A percentile compares a stretch with the other conserved stretches of the same genome.
phyloP scores from a whole-genome alignment of 2,797 vertebrate genomes.

The Acrossocheilus fasciatus region DNA sequence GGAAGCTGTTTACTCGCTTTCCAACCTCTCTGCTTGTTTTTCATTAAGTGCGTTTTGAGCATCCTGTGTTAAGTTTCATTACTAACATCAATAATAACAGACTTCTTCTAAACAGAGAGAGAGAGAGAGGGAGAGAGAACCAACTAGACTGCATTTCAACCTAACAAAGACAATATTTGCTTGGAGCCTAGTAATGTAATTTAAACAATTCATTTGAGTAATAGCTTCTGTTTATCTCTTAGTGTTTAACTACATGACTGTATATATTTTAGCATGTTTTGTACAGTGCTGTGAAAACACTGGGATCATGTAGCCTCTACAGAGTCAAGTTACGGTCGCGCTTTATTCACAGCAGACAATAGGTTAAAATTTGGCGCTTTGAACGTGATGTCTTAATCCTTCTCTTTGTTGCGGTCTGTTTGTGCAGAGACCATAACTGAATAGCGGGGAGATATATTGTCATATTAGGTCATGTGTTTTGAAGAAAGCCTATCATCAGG shows the following conservation, averaged over 20 bases:
- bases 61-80: conserved; percentile 9
- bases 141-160: neutral
- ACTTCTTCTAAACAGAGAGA: neutral
- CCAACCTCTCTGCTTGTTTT: neutral
- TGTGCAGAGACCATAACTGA: conserved; percentile 44
- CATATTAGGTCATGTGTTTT: conserved; percentile 53
- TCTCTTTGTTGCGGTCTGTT: conserved; percentile 49
- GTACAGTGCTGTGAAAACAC: conserved; percentile 45
- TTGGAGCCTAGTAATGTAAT: neutral
- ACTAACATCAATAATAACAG: conserved; percentile 1
- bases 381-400: conserved; percentile 52
- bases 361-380: conserved; percentile 50
- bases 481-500: conserved; percentile 43
- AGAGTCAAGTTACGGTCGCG: conserved; percentile 32
- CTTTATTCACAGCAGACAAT: conserved; percentile 49
- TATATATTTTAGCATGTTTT: conserved; percentile 37
- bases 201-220: conserved; percentile 1
- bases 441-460: conserved; percentile 41
- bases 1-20: conserved; percentile 11
- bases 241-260: conserved; percentile 20
- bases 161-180: neutral
- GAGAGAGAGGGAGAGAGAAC: neutral
- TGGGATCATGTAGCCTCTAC: conserved; percentile 43
- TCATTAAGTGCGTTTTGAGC: conserved; percentile 3
- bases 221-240: neutral